Conservation (phyloP, 2,888 invertebrate genomes). For the Drosophila affinis region DNA sequence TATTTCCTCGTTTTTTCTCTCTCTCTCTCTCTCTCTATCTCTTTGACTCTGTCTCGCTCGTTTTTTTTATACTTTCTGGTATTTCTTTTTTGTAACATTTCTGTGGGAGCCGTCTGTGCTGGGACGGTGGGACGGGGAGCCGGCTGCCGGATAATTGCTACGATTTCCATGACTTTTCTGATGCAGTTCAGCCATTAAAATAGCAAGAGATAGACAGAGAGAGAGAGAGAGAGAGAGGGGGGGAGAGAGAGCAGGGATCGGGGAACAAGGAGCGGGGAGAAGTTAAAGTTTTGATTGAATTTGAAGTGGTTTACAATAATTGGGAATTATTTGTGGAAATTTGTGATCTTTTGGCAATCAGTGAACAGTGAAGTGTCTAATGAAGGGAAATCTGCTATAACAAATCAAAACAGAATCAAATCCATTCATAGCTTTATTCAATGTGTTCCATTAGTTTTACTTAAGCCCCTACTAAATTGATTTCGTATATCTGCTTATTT, state of each 20-base stretch:
- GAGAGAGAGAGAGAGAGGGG: not conserved
- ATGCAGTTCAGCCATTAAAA: conserved; percentile 14
- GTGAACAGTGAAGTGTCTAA: conserved; percentile 41
- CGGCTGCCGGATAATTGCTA: conserved; percentile 63
- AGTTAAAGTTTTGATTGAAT: conserved; percentile 58
- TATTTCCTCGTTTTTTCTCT: conserved; percentile 53
- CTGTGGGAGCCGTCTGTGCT: conserved; percentile 21
- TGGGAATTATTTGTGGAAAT: conserved; percentile 42
- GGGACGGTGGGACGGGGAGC: conserved; percentile 30
- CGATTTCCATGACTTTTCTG: conserved; percentile 68
- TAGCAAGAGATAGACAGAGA: not conserved
- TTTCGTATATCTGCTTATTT: not conserved
- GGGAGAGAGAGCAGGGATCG: not conserved
- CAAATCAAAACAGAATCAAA: not conserved
- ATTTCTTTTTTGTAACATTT: conserved; percentile 56
- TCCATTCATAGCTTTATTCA: not conserved
- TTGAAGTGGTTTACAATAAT: conserved; percentile 66
- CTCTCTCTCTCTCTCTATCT: not conserved
- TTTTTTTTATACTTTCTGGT: not conserved
- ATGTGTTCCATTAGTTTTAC: not conserved
- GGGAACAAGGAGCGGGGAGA: not conserved
- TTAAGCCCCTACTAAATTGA: not conserved
- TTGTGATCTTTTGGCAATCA: conserved; percentile 35
- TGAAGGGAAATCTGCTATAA: conserved; percentile 8
- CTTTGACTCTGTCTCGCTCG: not conserved